Base-by-base conservation (phyloP, 2,113 vertebrate species). In the Trichechus manatus region DNA sequence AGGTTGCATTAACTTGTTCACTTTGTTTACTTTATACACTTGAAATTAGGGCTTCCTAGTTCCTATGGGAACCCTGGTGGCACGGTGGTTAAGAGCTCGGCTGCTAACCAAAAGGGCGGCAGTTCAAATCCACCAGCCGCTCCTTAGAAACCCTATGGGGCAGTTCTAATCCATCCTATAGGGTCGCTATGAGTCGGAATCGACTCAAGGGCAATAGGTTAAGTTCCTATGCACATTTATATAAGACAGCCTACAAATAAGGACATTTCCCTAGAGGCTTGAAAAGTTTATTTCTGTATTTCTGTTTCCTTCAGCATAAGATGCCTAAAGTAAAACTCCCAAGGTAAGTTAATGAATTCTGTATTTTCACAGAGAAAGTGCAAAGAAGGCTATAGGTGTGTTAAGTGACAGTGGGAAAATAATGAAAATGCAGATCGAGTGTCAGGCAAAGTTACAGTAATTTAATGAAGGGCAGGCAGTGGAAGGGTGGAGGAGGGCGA, bases 251-350 rank as follows among this genome's bases (percentile, higher is more conserved):
- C 42, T 20, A 59, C 64, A 82, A 93, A 79, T 79, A 59, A 95
- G 50, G 56, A 72, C 31, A 29, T 75, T 80, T 2, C 72, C 63
- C 72, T 68, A 25, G 22, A 89, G 44, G 23, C 59, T 66, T 79
- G 59, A n/a, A 39, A 94, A 74, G 13, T 84, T 90, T 92, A 3
- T 91, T 87, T 93, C 17, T 93, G 91, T 31, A 11, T 50, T 89
- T 94, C 77, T 81, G 44, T 93, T 78, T 91, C 75, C 72, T 87
- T 90, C 66, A 81, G 68, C 36, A 47, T 50, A 77, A 82, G 61
- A 22, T 88, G 79, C 79, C 3, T 29, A 36, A 83, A 64, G 82
- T 33, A 61, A 89, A 61, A 68, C 89, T 93, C 33, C 47, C 27
- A 27, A 63, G 31, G 61, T 29, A 78, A 81, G 81, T 14, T 47